These are phyloP conservation scores for Thymelicus sylvestris DNA, from an alignment of 2,888 invertebrate species.

Conservation along the genomic window DNA sequence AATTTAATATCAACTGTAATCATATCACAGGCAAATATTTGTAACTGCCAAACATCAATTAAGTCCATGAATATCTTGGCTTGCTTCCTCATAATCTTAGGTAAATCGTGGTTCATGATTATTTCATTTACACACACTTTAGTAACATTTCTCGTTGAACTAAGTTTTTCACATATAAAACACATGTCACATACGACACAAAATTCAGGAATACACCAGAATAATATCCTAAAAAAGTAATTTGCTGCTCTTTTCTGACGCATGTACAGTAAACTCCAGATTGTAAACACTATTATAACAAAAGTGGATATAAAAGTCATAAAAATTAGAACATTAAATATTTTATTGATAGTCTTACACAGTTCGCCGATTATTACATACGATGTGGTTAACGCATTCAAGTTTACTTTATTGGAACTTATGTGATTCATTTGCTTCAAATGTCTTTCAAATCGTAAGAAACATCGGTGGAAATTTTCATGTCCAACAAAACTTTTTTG, in stretches of 20 bases:
- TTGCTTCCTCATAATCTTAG: slow-evolving; percentile 58
- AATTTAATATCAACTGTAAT: slow-evolving; percentile 67
- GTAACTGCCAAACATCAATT: slow-evolving; percentile 60
- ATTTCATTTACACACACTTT: slow-evolving; percentile 62
- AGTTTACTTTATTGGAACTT: background rate
- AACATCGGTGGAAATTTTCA: background rate
- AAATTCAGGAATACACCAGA: slow-evolving; percentile 57
- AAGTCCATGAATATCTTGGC: slow-evolving; percentile 67
- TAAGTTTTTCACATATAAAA: slow-evolving; percentile 56
- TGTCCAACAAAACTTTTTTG: background rate
- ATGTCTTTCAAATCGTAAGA: background rate
- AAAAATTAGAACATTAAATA: background rate
- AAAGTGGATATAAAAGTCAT: background rate
- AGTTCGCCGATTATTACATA: background rate
- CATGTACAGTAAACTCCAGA: background rate
- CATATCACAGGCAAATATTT: slow-evolving; percentile 58
- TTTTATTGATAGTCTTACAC: background rate
- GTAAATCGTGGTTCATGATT: slow-evolving; percentile 65
- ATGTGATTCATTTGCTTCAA: background rate
- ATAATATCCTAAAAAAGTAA: slow-evolving; percentile 41
- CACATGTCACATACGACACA: slow-evolving; percentile 55
- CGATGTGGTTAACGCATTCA: background rate
- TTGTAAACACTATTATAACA: background rate
- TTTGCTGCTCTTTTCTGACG: background rate
- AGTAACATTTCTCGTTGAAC: slow-evolving; percentile 53